Base-by-base conservation (phyloP, 1,140 invertebrate genomes). In the Zeugodacus cucurbitae region DNA sequence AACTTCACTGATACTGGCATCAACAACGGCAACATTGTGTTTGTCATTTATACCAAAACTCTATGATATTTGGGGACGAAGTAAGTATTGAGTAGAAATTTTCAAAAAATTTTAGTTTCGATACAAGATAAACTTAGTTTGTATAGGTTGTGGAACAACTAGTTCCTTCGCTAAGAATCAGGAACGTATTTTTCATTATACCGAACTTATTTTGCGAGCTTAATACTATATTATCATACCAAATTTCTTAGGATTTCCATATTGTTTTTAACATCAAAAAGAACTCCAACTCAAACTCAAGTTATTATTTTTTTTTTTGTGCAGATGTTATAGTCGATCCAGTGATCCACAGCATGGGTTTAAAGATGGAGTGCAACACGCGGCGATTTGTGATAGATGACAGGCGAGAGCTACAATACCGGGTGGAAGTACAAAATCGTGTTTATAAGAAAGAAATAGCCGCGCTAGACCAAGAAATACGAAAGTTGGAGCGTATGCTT, bases 341-440 rank as follows among this genome's bases (percentile, higher is more conserved):
- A 0, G 95, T 98, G 0, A 97, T 98, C 89, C 96, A 98, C 90
- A 97, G 97, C 90, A 96, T 98, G 94, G 98, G 97, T 22, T 94
- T 98, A 20, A 97, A 97, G 92, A 96, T 98, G 88, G 97, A 98
- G 92, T 97, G 95, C 92, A 98, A 98, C 90, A 98, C 98, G 0
- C 94, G 97, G 89, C 94, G 96, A 90, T 96, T 97, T 89, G 95
- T 96, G 2, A 95, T 94, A 7, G 96, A 96, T 88, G 96, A 96
- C 90, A 95, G 94, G 64, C 95, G 96, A 90, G 98, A 99, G 91
- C 91, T 97, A 32, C 95, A 97, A 90, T 98, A 97, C 93, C 95
- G 98, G 85, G 97, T 98, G 3, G 97, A 98, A 93, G 97, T 98
- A 70, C 97, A 98, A 93, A 98, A 99, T 93, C 95, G 96, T 89